Evolutionary conservation across 1,140 invertebrate genomes (phyloP), one percentile per base, ranked within the genome.

Genomic region (Pemphigus obesinymphae): DNA sequence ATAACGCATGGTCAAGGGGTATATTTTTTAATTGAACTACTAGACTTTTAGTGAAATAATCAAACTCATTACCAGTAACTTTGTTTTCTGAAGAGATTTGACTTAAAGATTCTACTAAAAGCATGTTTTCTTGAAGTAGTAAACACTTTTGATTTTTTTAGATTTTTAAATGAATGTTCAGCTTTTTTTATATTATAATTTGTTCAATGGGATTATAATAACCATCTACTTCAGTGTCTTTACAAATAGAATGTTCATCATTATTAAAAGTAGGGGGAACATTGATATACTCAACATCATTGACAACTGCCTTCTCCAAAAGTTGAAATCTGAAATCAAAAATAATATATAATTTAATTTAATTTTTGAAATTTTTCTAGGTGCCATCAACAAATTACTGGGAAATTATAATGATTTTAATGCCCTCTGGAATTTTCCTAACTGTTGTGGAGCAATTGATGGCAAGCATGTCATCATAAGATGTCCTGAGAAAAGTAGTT

Each of bases 381-480:
- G n/a, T n/a, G n/a, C n/a, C n/a, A n/a, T n/a, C n/a, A n/a, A n/a
- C n/a, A n/a, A n/a, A n/a, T n/a, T n/a, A n/a, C n/a, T n/a, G n/a
- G n/a, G n/a, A n/a, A n/a, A n/a, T n/a, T n/a, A n/a, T n/a, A n/a
- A n/a, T n/a, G n/a, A n/a, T n/a, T n/a, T n/a, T n/a, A n/a, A n/a
- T n/a, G n/a, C n/a, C n/a, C n/a, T n/a, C n/a, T n/a, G n/a, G n/a
- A n/a, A n/a, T n/a, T n/a, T n/a, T n/a, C n/a, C n/a, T n/a, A n/a
- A n/a, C n/a, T n/a, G n/a, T n/a, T n/a, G n/a, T n/a, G n/a, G n/a
- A n/a, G n/a, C n/a, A n/a, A n/a, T n/a, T n/a, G n/a, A n/a, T n/a
- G n/a, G n/a, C n/a, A n/a, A n/a, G n/a, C n/a, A n/a, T n/a, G 84
- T 88, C 34, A 83, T 82, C 76, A 86, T 88, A 80, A 84, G 85